Evolutionary conservation across 1,140 invertebrate species (phyloP), one percentile per base, ranked within the genome.

Genomic region (Drosophila santomea): DNA sequence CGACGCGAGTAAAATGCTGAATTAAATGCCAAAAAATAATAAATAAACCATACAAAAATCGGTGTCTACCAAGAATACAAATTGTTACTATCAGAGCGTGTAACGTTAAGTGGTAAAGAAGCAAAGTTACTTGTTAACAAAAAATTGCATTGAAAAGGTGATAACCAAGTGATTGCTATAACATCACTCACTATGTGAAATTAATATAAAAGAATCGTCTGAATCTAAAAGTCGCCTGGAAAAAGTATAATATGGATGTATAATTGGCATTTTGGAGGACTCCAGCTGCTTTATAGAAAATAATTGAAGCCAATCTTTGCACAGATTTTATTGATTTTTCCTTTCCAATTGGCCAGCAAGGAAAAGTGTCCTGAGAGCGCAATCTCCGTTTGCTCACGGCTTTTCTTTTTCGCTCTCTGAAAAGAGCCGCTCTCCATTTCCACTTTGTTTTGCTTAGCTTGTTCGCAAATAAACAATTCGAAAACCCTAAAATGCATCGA

Each of bases 261-360:
- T 4, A 2, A 7, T 15, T 41, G 35, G 11, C 25, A 3, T 15
- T 43, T 15, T 14, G 2, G 5, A 10, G 2, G 11, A 14, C n/a
- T 15, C 11, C 11, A 12, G 3, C 28, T 2, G 11, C 12, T 44
- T 15, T 20, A 25, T 15, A 1, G 15, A 1, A 71, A 28, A 50
- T 28, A 50, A 50, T 41, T 6, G 15, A 20, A 14, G 35, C n/a
- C 47, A 56, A 50, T 50, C 32, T 60, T 55, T 43, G 59, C 63
- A 68, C 47, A 39, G 43, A 69, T 58, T 64, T 80, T 89, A 89
- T 89, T 89, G 84, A 89, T 89, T 89, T 89, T 89, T 89, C 84
- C 68, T 78, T 28, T 69, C 47, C 61, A 58, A 89, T 74, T 89
- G 76, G 64, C 80, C 68, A 69, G 68, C 36, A 57, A 75, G 75